phyloP scores from a whole-genome alignment of 2,113 vertebrate species.

The Gorsachius goisagi region DNA sequence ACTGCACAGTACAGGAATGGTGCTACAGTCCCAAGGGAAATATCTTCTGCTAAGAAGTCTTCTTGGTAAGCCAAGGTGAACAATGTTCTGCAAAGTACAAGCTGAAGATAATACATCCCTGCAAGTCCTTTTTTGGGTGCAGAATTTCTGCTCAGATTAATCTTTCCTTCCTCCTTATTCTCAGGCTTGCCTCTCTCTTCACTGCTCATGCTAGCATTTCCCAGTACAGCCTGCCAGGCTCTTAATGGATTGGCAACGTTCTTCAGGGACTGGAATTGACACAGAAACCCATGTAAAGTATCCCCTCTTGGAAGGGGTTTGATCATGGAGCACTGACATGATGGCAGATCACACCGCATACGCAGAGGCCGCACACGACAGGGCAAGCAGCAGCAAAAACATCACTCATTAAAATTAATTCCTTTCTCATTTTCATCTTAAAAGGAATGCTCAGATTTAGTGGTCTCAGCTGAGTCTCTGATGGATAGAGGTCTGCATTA shows the following conservation, averaged over 20 bases:
- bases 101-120: background rate
- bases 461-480: constrained; percentile 54
- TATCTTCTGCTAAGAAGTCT: background rate
- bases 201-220: constrained; percentile 36
- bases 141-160: constrained; percentile 47
- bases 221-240: constrained; percentile 46
- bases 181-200: background rate
- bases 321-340: constrained; percentile 57
- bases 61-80: background rate
- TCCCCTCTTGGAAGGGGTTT: constrained; percentile 54
- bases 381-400: constrained; percentile 51
- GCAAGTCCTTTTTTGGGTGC: background rate
- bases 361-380: constrained; percentile 18
- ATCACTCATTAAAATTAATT: constrained; percentile 74
- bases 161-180: constrained; percentile 14
- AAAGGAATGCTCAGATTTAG: constrained; percentile 61
- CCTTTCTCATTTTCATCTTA: constrained; percentile 68
- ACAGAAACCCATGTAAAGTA: constrained; percentile 64
- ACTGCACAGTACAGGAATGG: background rate
- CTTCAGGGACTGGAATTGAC: constrained; percentile 64
- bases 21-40: background rate
- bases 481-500: constrained; percentile 49
- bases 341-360: constrained; percentile 59
- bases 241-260: constrained; percentile 64
- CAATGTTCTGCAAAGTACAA: background rate